Conservation (phyloP, 1,140 invertebrate species). For the Brachionus manjavacas region DNA sequence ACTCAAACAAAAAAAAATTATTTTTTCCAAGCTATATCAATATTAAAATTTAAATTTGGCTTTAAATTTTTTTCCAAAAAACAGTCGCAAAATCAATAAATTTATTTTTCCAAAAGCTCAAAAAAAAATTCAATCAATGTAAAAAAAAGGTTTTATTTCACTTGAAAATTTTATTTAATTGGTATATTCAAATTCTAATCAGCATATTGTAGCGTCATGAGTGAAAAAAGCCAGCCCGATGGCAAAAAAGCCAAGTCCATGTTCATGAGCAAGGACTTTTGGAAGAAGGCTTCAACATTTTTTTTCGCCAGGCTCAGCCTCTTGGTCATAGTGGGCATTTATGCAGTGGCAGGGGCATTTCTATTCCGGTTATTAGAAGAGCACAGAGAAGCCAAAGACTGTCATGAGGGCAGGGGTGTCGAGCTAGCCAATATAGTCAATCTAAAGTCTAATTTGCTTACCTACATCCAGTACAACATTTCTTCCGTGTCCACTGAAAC, state of each 20-base stretch:
- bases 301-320: slow-evolving; percentile 87
- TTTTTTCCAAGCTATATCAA: not conserved
- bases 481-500: slow-evolving; percentile 1
- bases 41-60: not conserved
- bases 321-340: slow-evolving; percentile 79
- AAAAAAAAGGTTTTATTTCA: not conserved
- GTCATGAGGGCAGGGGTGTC: slow-evolving; percentile 36
- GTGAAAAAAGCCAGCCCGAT: not conserved
- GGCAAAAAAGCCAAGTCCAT: not conserved
- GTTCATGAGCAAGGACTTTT: not conserved
- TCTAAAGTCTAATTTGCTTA: not conserved
- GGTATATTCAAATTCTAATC: not conserved
- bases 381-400: slow-evolving; percentile 61
- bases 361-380: slow-evolving; percentile 85
- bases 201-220: not conserved
- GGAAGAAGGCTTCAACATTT: slow-evolving; percentile 16
- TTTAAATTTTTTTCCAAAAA: not conserved
- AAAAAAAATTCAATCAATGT: not conserved
- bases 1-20: not conserved
- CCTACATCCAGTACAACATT: slow-evolving; percentile 39
- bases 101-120: not conserved
- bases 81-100: not conserved
- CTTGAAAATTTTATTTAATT: not conserved
- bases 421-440: slow-evolving; percentile 19
- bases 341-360: slow-evolving; percentile 85